A percentile compares a stretch with the other conserved stretches of the same genome.
These are phyloP conservation scores for Lasioglossum pauxillum DNA, from an alignment of 2,888 invertebrate genomes.

Conservation along the genomic window DNA sequence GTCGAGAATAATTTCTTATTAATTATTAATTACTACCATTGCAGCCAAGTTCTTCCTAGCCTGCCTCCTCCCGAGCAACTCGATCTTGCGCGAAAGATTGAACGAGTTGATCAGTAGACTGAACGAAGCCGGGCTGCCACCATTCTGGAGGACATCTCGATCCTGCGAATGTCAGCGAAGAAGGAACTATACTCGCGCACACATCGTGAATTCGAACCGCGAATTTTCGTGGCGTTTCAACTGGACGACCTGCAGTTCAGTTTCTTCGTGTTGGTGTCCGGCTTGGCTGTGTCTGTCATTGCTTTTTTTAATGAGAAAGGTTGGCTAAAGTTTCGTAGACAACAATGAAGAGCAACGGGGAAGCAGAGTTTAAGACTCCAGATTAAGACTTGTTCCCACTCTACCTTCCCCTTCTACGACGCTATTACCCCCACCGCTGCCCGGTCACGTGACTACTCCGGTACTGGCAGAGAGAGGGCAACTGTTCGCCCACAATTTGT, in stretches of 20 bases:
- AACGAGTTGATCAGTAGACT: not conserved
- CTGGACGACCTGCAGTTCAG: not conserved
- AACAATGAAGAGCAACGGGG: not conserved
- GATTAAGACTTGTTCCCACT: too few relatives aligned
- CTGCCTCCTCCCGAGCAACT: not conserved
- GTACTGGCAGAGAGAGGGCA: too few relatives aligned
- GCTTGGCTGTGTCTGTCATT: not conserved
- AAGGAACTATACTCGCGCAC: not conserved
- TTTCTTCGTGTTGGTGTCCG: not conserved
- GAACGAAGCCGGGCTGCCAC: not conserved
- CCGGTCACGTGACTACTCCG: too few relatives aligned
- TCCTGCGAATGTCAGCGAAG: not conserved
- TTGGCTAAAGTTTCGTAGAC: not conserved
- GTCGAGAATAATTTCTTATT: too few relatives aligned
- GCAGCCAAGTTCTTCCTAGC: not conserved
- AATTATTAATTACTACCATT: not conserved
- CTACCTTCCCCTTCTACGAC: too few relatives aligned
- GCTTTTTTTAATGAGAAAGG: not conserved
- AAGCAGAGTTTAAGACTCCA: too few relatives aligned
- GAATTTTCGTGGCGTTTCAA: not conserved
- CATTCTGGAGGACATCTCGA: not conserved
- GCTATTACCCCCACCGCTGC: too few relatives aligned
- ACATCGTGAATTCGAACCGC: not conserved
- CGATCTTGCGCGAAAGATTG: not conserved
- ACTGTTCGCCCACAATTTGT: too few relatives aligned